Conservation (phyloP, 2,888 invertebrate genomes). For the Melipona beecheii region DNA sequence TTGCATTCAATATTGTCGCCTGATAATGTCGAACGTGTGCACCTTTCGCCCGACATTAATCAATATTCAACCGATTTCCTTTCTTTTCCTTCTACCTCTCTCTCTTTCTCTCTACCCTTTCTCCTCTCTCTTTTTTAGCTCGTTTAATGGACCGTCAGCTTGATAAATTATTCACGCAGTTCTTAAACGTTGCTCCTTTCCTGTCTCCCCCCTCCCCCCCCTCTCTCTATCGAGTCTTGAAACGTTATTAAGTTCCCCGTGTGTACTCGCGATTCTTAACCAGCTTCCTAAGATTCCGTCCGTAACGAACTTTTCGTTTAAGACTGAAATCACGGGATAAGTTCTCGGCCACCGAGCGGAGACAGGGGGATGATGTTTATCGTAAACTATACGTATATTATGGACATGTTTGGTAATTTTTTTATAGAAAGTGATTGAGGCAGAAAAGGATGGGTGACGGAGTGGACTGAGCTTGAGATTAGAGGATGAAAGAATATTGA, state of each 20-base stretch:
- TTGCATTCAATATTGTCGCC: constrained; percentile 46
- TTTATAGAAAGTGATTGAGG: background rate
- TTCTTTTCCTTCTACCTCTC: background rate
- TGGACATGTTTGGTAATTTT: background rate
- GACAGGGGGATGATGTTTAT: background rate
- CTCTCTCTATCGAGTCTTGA: too few species aligned
- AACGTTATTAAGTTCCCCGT: constrained; percentile 18
- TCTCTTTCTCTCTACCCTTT: too few species aligned
- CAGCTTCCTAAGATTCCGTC: background rate
- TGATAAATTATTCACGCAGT: constrained; percentile 45
- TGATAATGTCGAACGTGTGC: constrained; percentile 43
- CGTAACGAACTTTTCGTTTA: background rate
- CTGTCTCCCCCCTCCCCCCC: too few species aligned
- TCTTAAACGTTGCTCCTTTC: background rate
- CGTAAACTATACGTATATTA: background rate
- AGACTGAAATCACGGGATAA: constrained; percentile 22
- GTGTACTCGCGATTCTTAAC: constrained; percentile 14
- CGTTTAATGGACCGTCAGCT: constrained; percentile 23
- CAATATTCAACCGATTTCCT: constrained; percentile 29
- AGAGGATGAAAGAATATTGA: background rate
- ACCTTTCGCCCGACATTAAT: constrained; percentile 33
- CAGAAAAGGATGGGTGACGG: background rate
- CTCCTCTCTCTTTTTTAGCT: background rate
- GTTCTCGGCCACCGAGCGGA: background rate
- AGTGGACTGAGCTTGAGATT: background rate